These are phyloP conservation scores for Dendrocopos noguchii DNA, from an alignment of 2,113 vertebrate species.

Conservation along the genomic window DNA sequence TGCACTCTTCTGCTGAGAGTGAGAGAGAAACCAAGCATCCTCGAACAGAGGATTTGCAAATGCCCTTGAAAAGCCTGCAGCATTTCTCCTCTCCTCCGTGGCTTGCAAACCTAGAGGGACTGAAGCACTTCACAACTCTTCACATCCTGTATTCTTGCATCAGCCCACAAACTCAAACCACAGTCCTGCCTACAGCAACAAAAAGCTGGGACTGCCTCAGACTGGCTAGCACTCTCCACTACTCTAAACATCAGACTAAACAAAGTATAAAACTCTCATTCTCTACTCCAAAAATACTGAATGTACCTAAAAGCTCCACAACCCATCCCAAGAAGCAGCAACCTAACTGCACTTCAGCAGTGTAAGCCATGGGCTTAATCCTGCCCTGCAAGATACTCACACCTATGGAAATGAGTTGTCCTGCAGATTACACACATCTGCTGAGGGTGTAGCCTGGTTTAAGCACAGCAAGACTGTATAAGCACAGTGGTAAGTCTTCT, in stretches of 20 bases:
- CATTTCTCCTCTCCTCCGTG: not conserved
- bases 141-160: not conserved
- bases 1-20: not conserved
- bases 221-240: not conserved
- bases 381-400: slow-evolving; percentile 10
- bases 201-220: not conserved
- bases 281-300: not conserved
- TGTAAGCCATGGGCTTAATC: slow-evolving; percentile 4
- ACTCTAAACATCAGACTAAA: not conserved
- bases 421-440: slow-evolving; percentile 17
- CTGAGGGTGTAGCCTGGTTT: not conserved
- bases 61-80: not conserved
- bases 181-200: not conserved
- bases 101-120: not conserved
- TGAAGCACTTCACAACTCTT: not conserved
- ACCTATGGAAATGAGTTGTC: not conserved
- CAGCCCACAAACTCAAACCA: not conserved
- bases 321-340: not conserved
- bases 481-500: not conserved
- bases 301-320: not conserved
- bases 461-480: not conserved
- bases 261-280: not conserved
- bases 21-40: not conserved
- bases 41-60: not conserved
- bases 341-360: not conserved